Percentiles rank a stretch among this genome's conserved stretches.
Conservation (phyloP, 2,888 invertebrate genomes). For the Sycophila texana region DNA sequence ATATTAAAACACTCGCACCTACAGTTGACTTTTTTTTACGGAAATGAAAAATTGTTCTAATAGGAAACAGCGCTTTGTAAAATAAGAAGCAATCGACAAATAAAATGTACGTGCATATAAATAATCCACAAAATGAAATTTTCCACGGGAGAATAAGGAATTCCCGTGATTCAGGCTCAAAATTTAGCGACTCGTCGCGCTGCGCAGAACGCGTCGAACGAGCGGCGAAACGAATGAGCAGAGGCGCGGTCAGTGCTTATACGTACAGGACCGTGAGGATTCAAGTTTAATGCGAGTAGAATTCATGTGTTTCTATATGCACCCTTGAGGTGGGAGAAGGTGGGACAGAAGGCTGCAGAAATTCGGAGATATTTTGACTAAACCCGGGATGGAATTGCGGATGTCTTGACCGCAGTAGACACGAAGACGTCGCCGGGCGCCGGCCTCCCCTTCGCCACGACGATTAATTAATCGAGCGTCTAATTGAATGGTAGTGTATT, state of each 20-base stretch:
- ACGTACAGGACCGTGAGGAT: conserved; percentile 34
- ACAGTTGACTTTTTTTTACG: conserved; percentile 40
- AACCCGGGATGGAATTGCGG: conserved; percentile 47
- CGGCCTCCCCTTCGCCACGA: conserved; percentile 58
- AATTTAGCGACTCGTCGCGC: too few species aligned
- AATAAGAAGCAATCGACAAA: too few species aligned
- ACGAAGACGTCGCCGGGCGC: neutral
- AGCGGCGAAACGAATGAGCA: too few species aligned
- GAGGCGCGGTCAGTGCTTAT: too few species aligned
- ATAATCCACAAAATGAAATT: too few species aligned
- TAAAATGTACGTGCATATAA: too few species aligned
- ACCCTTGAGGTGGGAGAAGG: neutral
- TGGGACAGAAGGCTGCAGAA: neutral
- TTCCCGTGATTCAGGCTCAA: too few species aligned
- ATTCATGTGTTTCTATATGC: conserved; percentile 17
- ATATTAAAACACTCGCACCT: too few species aligned
- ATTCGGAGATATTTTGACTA: conserved; percentile 29
- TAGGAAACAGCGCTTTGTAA: too few species aligned
- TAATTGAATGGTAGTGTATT: conserved; percentile 71
- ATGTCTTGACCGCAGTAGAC: conserved; percentile 48
- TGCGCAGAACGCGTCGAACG: too few species aligned
- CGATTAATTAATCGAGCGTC: conserved; percentile 68
- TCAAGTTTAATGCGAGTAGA: conserved; percentile 35
- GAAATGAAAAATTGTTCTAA: conserved; percentile 57
- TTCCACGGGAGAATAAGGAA: too few species aligned